Percentiles rank a stretch among this genome's conserved stretches.
Evolutionary conservation across 2,888 invertebrate genomes (phyloP).

Genomic region (Merodon equestris): DNA sequence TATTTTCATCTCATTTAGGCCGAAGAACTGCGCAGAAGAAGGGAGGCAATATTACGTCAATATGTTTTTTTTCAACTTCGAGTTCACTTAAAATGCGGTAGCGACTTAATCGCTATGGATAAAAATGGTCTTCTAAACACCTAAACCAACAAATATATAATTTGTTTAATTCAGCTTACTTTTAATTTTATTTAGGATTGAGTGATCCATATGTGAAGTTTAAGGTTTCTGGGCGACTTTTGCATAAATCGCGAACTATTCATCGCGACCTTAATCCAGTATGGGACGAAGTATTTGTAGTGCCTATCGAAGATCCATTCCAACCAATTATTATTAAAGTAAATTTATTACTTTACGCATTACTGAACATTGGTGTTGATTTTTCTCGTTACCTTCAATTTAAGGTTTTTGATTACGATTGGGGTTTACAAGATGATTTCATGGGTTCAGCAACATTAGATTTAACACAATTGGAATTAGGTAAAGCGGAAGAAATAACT

Average conservation of each 20-base stretch:
- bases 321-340: constrained; percentile 92
- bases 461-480: constrained; percentile 89
- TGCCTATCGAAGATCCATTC: constrained; percentile 95
- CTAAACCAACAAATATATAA: too few species aligned
- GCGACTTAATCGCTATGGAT: constrained; percentile 94
- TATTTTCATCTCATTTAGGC: constrained; percentile 76
- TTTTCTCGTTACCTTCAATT: constrained; percentile 4
- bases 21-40: constrained; percentile 85
- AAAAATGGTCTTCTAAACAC: constrained; percentile 89
- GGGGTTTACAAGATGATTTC: constrained; percentile 97
- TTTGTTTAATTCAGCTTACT: not conserved
- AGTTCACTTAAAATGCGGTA: constrained; percentile 92
- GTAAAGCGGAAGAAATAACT: constrained; percentile 86
- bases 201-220: constrained; percentile 99
- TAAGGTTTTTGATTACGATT: constrained; percentile 97
- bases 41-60: constrained; percentile 88
- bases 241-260: constrained; percentile 96
- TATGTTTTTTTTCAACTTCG: constrained; percentile 95
- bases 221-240: constrained; percentile 90
- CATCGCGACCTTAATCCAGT: constrained; percentile 96
- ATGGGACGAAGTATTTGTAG: constrained; percentile 98
- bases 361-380: too few species aligned
- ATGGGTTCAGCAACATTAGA: constrained; percentile 96
- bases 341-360: constrained; percentile 69
- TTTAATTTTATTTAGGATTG: constrained; percentile 83